Percentiles rank a stretch among this genome's conserved stretches.
These are phyloP conservation scores for Yponomeuta plumbellus DNA, from an alignment of 2,888 invertebrate species.

Conservation along the genomic window DNA sequence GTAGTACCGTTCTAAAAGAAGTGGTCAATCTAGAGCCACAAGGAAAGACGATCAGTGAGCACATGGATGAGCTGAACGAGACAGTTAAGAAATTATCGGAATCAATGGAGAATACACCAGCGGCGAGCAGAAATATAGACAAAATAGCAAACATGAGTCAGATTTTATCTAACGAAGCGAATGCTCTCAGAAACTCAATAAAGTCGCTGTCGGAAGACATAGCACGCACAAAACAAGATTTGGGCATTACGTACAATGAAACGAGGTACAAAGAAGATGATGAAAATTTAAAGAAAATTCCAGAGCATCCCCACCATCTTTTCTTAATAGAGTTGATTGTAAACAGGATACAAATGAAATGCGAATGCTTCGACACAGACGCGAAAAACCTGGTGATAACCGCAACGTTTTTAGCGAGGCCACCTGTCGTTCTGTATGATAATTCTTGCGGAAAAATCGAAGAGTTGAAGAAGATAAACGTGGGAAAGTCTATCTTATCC, in stretches of 20 bases:
- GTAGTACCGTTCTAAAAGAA: background rate
- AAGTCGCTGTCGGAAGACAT: constrained; percentile 54
- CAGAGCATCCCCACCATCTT: constrained; percentile 62
- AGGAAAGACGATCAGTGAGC: constrained; percentile 37
- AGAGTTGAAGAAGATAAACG: constrained; percentile 52
- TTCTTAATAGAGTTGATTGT: constrained; percentile 64
- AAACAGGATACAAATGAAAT: constrained; percentile 70
- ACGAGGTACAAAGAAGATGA: constrained; percentile 40
- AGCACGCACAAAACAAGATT: constrained; percentile 44
- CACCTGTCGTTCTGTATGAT: constrained; percentile 60
- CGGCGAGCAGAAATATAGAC: constrained; percentile 46
- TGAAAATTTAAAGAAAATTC: constrained; percentile 14
- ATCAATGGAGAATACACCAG: constrained; percentile 32
- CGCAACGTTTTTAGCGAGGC: constrained; percentile 59
- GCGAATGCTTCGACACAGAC: constrained; percentile 66
- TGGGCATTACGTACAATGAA: constrained; percentile 32
- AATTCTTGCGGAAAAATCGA: constrained; percentile 51
- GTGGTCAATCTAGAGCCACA: constrained; percentile 36
- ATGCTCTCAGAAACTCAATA: constrained; percentile 56
- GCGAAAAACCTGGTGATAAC: constrained; percentile 61
- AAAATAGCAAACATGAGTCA: constrained; percentile 62
- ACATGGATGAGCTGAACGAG: constrained; percentile 42
- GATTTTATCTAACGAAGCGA: constrained; percentile 59
- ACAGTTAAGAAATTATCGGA: constrained; percentile 40
- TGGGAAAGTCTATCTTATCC: constrained; percentile 63